Evolutionary conservation across 1,140 invertebrate species (phyloP).

Genomic region (Sminthurides bifidus): DNA sequence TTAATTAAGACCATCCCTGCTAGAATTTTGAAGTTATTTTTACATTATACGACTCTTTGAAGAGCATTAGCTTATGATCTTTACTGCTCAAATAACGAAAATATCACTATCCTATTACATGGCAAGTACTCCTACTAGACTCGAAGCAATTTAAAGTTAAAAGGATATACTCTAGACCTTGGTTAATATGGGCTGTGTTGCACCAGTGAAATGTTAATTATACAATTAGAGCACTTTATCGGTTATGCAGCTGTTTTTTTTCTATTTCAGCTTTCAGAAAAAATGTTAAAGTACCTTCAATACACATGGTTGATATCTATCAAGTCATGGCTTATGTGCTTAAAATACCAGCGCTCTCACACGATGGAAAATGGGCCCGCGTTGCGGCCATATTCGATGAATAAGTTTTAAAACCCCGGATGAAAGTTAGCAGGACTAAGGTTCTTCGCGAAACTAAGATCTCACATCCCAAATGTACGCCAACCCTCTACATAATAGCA

Average conservation of each 20-base stretch:
- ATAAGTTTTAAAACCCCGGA: background rate
- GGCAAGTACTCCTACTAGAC: no score
- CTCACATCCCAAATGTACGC: background rate
- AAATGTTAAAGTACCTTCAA: constrained; percentile 19
- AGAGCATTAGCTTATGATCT: no score
- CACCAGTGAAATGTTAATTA: background rate
- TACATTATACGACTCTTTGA: background rate
- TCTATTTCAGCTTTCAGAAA: constrained; percentile 28
- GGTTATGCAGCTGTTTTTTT: background rate
- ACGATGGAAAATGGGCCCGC: constrained; percentile 34
- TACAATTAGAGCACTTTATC: background rate
- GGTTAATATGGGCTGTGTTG: background rate
- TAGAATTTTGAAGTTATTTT: background rate
- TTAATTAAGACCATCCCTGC: background rate
- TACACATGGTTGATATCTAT: constrained; percentile 34
- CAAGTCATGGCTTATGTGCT: constrained; percentile 33
- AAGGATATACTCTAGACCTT: background rate
- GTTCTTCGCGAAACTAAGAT: background rate
- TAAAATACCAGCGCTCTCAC: constrained; percentile 27
- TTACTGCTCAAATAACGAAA: no score
- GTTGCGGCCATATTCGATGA: constrained; percentile 17
- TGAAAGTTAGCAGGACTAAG: background rate
- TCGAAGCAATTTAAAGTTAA: no score
- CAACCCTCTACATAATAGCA: no score
- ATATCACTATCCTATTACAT: no score